Base-by-base conservation (phyloP, 2,797 vertebrate species). In the Parauchenoglanis ngamensis region DNA sequence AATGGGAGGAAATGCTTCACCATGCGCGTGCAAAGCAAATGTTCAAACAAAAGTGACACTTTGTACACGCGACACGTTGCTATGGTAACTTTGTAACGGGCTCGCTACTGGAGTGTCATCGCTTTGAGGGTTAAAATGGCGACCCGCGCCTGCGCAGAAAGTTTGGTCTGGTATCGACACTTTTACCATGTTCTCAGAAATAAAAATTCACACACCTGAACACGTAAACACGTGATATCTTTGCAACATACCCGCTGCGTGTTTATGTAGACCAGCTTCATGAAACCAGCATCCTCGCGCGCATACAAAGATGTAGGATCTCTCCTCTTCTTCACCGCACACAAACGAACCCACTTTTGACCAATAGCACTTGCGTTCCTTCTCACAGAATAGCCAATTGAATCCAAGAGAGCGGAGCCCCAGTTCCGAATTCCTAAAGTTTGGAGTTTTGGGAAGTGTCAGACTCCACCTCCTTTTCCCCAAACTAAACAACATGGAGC, bases 401-500 rank as follows among this genome's bases (percentile, higher is more conserved):
- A 17, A 68, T 54, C 1, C 4, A 35, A 4, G 10, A 4, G 44
- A 46, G 81, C 81, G 63, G 81, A 10, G n/a, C 57, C 59, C 3
- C 79, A 46, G 1, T 0, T 21, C n/a, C 68, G 61, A 68, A 83
- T 63, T 83, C 63, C 63, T 52, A 31, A 68, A 83, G 46, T 63
- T 63, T 46, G 59, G 79, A 63, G 78, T 52, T 67, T 82, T 2
- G 40, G 61, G 59, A 31, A 68, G 63, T 83, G 1, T 52, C 17
- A 23, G 61, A 31, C 81, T 83, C 81, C 81, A 1, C 63, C 63
- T 15, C 61, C 0, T 65, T 65, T 83, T 54, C 46, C 61, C 4
- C 46, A 80, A 81, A 81, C 78, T 46, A 7, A 46, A 28, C 40
- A 81, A 83, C 63, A 83, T 83, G 46, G 46, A 68, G 63, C 59